Base-by-base conservation (phyloP, 2,888 invertebrate species). In the Mesorhabditis sp. region DNA sequence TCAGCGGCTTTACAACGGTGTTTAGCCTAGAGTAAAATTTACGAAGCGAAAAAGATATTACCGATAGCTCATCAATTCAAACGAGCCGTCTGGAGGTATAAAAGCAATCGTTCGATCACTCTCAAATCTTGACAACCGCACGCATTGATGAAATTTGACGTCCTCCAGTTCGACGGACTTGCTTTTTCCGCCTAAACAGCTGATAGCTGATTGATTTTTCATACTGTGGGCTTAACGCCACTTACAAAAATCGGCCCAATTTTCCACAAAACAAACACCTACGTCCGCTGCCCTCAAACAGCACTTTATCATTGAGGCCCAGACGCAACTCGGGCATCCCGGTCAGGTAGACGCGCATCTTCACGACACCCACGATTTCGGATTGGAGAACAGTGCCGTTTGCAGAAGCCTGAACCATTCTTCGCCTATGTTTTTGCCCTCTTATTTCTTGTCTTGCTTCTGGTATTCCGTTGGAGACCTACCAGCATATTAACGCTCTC, bases 61-160 rank as follows among this genome's bases (percentile, higher is more conserved):
- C 76, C 76, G 63, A 67, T 78, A 78, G 63, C 76, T 83, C 78
- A 98, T 98, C 70, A 98, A 88, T 87, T 98, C 97, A 88, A 98
- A 97, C 86, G 97, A 97, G 42, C 97, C 97, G 89, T 97, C 97
- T 0, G 97, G 97, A 69, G 97, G 97, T 85, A 98, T 95, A 87
- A 98, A 97, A 0, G 82, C 81, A 65, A 85, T 85, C 94, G 97
- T 98, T 69, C 97, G 90, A 86, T 98, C 97, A 87, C 96, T 97
- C 87, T 98, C 97, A 87, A 97, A 97, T 74, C 97, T 90, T 0
- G 96, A 96, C 75, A 98, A 87, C 76, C 97, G 90, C 0, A 98
- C 97, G 87, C 97, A 98, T 86, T 97, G 97, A 87, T 98, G 97
- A 86, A 97, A 97, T 86, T 98, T 98, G 0, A 96, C 95, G 88